Conservation (phyloP, 2,888 invertebrate genomes). For the Sarcophaga rosellei region DNA sequence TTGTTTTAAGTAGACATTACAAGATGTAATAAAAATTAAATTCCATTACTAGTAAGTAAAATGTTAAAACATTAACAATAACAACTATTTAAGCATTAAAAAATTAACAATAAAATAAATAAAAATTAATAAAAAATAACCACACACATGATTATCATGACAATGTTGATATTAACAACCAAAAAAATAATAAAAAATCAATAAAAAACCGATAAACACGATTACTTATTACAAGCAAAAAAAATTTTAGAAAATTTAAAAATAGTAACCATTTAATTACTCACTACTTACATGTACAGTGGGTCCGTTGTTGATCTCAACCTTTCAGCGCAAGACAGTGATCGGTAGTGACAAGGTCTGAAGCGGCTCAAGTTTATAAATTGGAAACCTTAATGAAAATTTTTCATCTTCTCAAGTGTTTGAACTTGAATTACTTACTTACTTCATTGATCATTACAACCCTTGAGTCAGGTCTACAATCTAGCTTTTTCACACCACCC, state of each 20-base stretch:
- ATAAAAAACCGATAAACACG: slow-evolving; percentile 35
- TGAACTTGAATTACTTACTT: too few species aligned
- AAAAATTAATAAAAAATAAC: neutral
- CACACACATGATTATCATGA: slow-evolving; percentile 46
- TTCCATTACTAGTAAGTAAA: neutral
- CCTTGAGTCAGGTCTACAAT: too few species aligned
- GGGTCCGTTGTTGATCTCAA: too few species aligned
- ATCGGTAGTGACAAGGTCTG: too few species aligned
- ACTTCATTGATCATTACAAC: too few species aligned
- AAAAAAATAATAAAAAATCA: slow-evolving; percentile 6
- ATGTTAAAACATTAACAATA: slow-evolving; percentile 43
- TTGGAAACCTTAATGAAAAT: too few species aligned
- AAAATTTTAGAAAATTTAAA: neutral
- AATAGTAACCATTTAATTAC: slow-evolving; percentile 24
- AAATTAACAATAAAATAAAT: neutral
- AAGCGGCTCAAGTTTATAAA: too few species aligned
- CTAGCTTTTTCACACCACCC: too few species aligned
- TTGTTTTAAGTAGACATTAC: slow-evolving; percentile 17
- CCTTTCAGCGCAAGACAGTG: too few species aligned
- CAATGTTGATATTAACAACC: slow-evolving; percentile 33
- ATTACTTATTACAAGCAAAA: slow-evolving; percentile 1
- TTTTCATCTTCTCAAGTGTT: too few species aligned
- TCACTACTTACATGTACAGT: neutral
- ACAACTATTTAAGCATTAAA: slow-evolving; percentile 15
- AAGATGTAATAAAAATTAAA: neutral